Base-by-base conservation (phyloP, 2,888 invertebrate species). In the Spicauda simplicius region DNA sequence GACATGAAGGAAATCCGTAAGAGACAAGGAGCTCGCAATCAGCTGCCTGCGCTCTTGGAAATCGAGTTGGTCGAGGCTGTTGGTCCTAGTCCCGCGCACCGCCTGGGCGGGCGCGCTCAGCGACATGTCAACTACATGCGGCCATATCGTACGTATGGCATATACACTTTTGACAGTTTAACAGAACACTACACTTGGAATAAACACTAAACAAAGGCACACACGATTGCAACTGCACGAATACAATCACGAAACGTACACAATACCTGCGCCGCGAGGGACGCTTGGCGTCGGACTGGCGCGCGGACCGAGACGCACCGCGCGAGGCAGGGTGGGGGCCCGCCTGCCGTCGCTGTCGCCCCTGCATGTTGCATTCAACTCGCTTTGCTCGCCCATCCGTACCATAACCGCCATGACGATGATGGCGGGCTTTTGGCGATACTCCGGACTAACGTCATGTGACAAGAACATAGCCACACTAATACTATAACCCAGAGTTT, bases 21-120 rank as follows among this genome's bases (percentile, higher is more conserved):
- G 94, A 73, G 97, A 97, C 83, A 98, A 88, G 62, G 97, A 97
- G 73, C 97, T 97, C 58, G 97, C 97, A 75, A 98, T 98, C 82
- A 98, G 93, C 90, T 97, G 97, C 79, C 97, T 94, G 87, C 97
- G 97, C 94, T 98, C 97, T 90, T 97, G 97, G 87, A 98, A 98
- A 93, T 98, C 97, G 68, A 98, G 94, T 92, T 97, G 97, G 94
- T 97, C 97, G 94, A 97, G 94, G 83, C 97, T 97, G 88, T 96
- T 97, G 91, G 97, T 97, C 80, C 97, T 88, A 74, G 88, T 87
- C 77, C 90, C 91, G 90, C 92, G 92, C 91, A 89, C 91, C 90
- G 89, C 90, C 87, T 86, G 90, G 81, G 88, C 87, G 87, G 91
- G 90, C 87, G 91, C 91, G 90, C 87, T 89, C 86, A 91, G 83